Percentiles rank a stretch among this genome's conserved stretches.
phyloP scores from a whole-genome alignment of 2,888 invertebrate genomes.

The Pristionchus entomophagus region DNA sequence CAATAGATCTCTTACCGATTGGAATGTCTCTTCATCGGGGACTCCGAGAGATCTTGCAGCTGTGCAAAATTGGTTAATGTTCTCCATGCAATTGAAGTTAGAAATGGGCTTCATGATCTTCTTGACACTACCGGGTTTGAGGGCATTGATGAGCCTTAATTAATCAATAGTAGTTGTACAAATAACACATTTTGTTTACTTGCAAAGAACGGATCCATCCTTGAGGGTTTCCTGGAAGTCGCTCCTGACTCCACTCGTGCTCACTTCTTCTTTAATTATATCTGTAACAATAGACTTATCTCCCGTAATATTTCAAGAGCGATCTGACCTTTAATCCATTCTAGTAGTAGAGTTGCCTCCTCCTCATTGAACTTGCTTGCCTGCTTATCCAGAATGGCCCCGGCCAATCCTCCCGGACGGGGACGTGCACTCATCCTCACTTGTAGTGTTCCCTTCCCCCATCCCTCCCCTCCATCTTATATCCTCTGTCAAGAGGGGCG shows the following conservation, averaged over 20 bases:
- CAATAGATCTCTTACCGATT: conserved; percentile 83
- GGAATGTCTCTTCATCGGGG: conserved; percentile 89
- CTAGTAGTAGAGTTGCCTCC: conserved; percentile 90
- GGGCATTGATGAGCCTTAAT: conserved; percentile 86
- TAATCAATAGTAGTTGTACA: neutral
- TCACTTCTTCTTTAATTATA: conserved; percentile 77
- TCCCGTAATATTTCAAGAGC: too few species aligned
- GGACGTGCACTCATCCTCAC: conserved; percentile 44
- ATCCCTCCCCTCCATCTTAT: conserved; percentile 19
- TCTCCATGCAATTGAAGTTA: conserved; percentile 98
- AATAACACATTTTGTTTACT: conserved; percentile 79
- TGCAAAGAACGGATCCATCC: conserved; percentile 91
- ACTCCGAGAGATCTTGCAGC: conserved; percentile 86
- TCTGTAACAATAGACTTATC: too few species aligned
- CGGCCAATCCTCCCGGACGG: conserved; percentile 55
- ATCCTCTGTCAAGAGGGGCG: neutral
- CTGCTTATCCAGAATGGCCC: conserved; percentile 82
- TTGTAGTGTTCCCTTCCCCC: neutral
- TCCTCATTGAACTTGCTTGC: conserved; percentile 97
- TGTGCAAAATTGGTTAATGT: conserved; percentile 88
- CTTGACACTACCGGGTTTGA: conserved; percentile 89
- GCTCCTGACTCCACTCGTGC: conserved; percentile 87
- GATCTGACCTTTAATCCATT: conserved; percentile 88
- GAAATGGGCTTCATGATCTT: conserved; percentile 90
- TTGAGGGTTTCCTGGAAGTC: conserved; percentile 90